Evolutionary conservation across 2,888 invertebrate species (phyloP).

Genomic region (Argyresthia goedartella): DNA sequence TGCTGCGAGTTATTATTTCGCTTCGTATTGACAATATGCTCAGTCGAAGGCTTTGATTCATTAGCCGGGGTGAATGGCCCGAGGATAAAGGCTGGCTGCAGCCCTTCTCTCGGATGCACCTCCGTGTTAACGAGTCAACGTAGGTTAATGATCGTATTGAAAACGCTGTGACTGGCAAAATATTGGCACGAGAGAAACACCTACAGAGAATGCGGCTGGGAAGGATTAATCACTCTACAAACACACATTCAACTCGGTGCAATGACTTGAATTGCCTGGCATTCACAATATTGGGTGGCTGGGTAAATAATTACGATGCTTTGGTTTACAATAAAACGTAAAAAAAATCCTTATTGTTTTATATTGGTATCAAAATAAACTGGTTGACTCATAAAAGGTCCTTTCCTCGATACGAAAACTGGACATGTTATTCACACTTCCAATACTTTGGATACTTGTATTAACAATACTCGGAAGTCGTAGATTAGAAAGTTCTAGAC

Average conservation of each 20-base stretch:
- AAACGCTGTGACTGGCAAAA: slow-evolving; percentile 41
- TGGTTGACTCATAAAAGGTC: too few species aligned
- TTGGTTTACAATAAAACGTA: too few species aligned
- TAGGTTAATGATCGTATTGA: slow-evolving; percentile 58
- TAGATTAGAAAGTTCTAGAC: too few species aligned
- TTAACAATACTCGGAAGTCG: too few species aligned
- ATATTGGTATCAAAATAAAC: too few species aligned
- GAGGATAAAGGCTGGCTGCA: slow-evolving; percentile 50
- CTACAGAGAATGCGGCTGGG: slow-evolving; percentile 15
- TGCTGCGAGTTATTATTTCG: slow-evolving; percentile 51
- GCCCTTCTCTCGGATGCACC: slow-evolving; percentile 40
- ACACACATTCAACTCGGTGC: neutral
- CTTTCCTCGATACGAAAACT: too few species aligned
- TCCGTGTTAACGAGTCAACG: slow-evolving; percentile 55
- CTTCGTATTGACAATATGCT: slow-evolving; percentile 58
- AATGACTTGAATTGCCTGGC: slow-evolving; percentile 31
- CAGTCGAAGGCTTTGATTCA: slow-evolving; percentile 57
- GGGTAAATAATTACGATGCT: too few species aligned
- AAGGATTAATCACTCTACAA: neutral
- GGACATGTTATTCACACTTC: too few species aligned
- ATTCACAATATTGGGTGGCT: too few species aligned
- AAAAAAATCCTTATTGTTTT: too few species aligned
- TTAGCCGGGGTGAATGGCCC: slow-evolving; percentile 61
- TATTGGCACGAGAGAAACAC: slow-evolving; percentile 26
- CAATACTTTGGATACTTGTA: too few species aligned